Conservation (phyloP, 2,888 invertebrate genomes). For the Prenolepis imparis region DNA sequence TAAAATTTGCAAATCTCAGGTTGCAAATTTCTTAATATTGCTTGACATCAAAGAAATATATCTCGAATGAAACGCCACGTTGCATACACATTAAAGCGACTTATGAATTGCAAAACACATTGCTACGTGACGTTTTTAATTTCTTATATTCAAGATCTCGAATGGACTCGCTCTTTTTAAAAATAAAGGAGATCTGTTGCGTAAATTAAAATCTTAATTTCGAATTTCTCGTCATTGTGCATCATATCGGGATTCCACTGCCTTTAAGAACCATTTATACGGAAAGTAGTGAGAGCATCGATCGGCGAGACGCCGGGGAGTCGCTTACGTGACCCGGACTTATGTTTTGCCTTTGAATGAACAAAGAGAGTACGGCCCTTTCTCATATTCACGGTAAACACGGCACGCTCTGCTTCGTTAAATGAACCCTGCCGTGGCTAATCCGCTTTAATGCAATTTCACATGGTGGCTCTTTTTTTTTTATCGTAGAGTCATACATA, state of each 20-base stretch:
- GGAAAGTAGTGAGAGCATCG: slow-evolving; percentile 74
- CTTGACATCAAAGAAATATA: neutral
- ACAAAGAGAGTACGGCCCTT: slow-evolving; percentile 66
- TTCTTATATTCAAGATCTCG: slow-evolving; percentile 3
- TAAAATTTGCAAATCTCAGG: slow-evolving; percentile 1
- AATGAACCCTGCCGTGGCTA: slow-evolving; percentile 74
- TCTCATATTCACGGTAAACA: slow-evolving; percentile 74
- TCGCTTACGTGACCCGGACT: slow-evolving; percentile 76
- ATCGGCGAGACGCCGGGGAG: slow-evolving; percentile 62
- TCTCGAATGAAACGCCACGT: slow-evolving; percentile 5
- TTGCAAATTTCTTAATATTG: neutral
- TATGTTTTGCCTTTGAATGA: slow-evolving; percentile 65
- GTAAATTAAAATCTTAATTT: slow-evolving; percentile 21
- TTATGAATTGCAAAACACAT: slow-evolving; percentile 58
- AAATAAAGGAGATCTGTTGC: neutral
- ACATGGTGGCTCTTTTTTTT: slow-evolving; percentile 58
- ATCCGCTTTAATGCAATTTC: slow-evolving; percentile 76
- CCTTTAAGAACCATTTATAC: slow-evolving; percentile 70
- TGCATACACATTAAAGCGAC: slow-evolving; percentile 17
- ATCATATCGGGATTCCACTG: slow-evolving; percentile 42
- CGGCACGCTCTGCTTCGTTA: slow-evolving; percentile 65
- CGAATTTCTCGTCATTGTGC: slow-evolving; percentile 49
- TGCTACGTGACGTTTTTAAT: slow-evolving; percentile 1
- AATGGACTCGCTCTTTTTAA: neutral
- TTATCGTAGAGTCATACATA: slow-evolving; percentile 47